phyloP scores from a whole-genome alignment of 2,797 vertebrate species.

The Acipenser transmontanus region DNA sequence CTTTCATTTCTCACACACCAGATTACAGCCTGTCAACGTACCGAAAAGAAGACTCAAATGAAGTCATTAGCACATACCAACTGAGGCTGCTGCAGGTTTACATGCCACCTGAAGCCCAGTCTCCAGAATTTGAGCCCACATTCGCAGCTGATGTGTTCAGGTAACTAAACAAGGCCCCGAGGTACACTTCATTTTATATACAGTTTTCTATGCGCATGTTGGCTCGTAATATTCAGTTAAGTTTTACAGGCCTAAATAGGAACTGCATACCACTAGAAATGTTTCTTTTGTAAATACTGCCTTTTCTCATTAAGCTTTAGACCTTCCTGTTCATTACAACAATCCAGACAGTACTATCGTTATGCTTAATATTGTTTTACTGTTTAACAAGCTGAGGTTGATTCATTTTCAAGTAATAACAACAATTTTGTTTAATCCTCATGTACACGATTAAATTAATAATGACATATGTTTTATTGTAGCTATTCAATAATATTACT shows the following conservation, averaged over 20 bases:
- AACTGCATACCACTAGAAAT: too few species aligned
- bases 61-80: conserved; percentile 50
- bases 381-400: too few species aligned
- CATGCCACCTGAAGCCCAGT: conserved; percentile 63
- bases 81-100: conserved; percentile 57
- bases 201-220: too few species aligned
- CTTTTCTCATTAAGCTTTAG: too few species aligned
- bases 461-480: conserved; percentile 28
- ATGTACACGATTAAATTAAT: not conserved
- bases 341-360: too few species aligned
- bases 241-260: too few species aligned
- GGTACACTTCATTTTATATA: too few species aligned
- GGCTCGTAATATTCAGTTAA: too few species aligned
- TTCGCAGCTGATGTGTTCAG: conserved; percentile 68
- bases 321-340: too few species aligned
- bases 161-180: conserved; percentile 33
- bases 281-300: too few species aligned
- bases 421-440: not conserved
- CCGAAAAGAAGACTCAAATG: conserved; percentile 54
- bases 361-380: too few species aligned
- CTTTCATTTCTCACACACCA: conserved; percentile 24
- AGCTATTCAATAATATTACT: conserved; percentile 78
- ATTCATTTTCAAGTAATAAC: not conserved
- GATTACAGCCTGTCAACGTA: conserved; percentile 69
- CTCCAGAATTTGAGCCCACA: conserved; percentile 51